Evolutionary conservation across 2,888 invertebrate species (phyloP).

Genomic region (Drosophila hamatofila): DNA sequence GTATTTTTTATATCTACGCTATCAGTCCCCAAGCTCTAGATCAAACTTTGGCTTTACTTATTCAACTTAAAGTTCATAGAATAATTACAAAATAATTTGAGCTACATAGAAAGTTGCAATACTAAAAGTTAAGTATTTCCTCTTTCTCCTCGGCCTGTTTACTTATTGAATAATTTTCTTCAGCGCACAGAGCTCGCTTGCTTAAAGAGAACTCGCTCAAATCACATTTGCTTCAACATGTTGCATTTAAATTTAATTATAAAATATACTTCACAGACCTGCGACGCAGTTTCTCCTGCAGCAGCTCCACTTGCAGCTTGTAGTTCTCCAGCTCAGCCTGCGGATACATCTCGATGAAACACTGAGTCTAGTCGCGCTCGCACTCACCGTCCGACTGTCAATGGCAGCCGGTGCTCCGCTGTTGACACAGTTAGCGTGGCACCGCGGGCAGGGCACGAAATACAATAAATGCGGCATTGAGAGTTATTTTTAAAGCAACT

Average conservation of each 20-base stretch:
- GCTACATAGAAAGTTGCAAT: neutral
- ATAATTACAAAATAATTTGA: neutral
- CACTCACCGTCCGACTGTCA: constrained; percentile 42
- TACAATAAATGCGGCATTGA: constrained; percentile 61
- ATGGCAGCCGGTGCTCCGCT: constrained; percentile 48
- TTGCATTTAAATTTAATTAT: neutral
- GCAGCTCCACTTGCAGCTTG: constrained; percentile 84
- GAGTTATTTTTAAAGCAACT: constrained; percentile 73
- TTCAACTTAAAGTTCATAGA: too few relatives aligned
- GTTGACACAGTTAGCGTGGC: constrained; percentile 68
- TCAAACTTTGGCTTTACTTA: too few relatives aligned
- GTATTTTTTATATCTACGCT: too few relatives aligned
- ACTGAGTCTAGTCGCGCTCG: constrained; percentile 14
- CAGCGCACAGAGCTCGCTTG: neutral
- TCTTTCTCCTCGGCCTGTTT: neutral
- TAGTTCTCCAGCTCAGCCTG: constrained; percentile 85
- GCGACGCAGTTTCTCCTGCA: constrained; percentile 84
- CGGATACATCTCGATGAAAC: constrained; percentile 76
- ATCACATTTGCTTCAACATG: neutral
- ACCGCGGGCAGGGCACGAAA: constrained; percentile 29
- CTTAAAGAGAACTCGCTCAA: neutral
- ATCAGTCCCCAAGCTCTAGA: neutral
- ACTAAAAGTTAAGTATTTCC: neutral
- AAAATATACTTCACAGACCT: constrained; percentile 69
- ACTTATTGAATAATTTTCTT: neutral